These are phyloP conservation scores for Argynnis bischoffii DNA, from an alignment of 2,888 invertebrate species.

Conservation along the genomic window DNA sequence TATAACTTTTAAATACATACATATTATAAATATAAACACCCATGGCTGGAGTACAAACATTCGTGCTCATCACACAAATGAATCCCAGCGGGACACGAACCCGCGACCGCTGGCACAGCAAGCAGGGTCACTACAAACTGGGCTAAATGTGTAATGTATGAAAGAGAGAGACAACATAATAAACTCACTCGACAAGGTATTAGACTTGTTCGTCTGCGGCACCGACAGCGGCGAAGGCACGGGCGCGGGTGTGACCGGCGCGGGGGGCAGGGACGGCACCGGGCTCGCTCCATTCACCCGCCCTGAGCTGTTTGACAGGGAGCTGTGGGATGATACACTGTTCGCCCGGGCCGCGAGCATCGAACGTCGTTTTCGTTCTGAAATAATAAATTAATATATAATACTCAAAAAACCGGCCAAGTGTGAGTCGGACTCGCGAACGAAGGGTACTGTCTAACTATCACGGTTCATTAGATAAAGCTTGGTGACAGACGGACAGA, in stretches of 20 bases:
- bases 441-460: too few species aligned
- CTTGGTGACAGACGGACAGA: too few species aligned
- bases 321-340: constrained; percentile 49
- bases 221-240: constrained; percentile 42
- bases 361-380: constrained; percentile 67
- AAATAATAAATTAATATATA: constrained; percentile 22
- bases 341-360: constrained; percentile 55
- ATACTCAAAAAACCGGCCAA: not conserved
- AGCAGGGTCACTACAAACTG: too few species aligned
- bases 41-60: too few species aligned
- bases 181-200: constrained; percentile 42
- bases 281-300: constrained; percentile 56
- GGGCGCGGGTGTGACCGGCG: constrained; percentile 44
- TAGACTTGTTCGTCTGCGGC: constrained; percentile 49
- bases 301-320: constrained; percentile 40
- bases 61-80: too few species aligned
- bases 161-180: not conserved
- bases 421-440: not conserved
- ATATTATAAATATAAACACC: too few species aligned
- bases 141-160: too few species aligned
- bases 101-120: too few species aligned
- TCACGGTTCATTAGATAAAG: too few species aligned
- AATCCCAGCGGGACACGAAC: too few species aligned
- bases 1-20: too few species aligned
- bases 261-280: constrained; percentile 45